Evolutionary conservation across 2,797 vertebrate genomes (phyloP).

Genomic region (Petrocephalus schoutedeni): DNA sequence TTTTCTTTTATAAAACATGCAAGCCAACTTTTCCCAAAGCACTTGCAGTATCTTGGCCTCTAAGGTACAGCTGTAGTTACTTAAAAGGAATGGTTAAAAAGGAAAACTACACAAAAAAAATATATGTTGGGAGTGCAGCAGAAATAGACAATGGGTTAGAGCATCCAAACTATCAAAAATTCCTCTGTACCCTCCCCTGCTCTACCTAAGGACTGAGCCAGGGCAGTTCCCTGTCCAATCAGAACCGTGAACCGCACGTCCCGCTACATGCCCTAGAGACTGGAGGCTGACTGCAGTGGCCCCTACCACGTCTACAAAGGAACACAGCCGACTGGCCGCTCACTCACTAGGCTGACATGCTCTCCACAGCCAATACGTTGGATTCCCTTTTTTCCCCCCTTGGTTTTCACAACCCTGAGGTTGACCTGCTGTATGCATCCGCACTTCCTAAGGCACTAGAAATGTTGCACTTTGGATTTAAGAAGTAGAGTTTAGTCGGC

Average conservation of each 20-base stretch:
- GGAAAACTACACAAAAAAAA: background rate
- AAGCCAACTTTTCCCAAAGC: background rate
- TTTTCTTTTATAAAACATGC: background rate
- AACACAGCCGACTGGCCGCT: background rate
- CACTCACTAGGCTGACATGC: background rate
- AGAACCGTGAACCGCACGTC: background rate
- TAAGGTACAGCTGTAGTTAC: background rate
- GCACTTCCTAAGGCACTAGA: conserved; percentile 22
- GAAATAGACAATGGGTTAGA: background rate
- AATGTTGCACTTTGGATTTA: conserved; percentile 20
- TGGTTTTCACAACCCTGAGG: background rate
- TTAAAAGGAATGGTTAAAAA: background rate
- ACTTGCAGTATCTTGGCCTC: background rate
- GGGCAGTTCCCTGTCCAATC: background rate
- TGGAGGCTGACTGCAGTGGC: background rate
- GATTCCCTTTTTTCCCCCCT: background rate
- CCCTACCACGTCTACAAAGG: background rate
- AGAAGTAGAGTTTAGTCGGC: background rate
- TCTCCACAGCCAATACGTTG: background rate
- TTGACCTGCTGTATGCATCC: background rate
- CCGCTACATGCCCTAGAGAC: background rate
- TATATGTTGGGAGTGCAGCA: background rate
- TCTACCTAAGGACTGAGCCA: background rate
- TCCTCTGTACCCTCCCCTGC: background rate
- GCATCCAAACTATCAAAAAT: background rate